Conservation (phyloP, 1,140 invertebrate species). For the Kradibia gibbosae region DNA sequence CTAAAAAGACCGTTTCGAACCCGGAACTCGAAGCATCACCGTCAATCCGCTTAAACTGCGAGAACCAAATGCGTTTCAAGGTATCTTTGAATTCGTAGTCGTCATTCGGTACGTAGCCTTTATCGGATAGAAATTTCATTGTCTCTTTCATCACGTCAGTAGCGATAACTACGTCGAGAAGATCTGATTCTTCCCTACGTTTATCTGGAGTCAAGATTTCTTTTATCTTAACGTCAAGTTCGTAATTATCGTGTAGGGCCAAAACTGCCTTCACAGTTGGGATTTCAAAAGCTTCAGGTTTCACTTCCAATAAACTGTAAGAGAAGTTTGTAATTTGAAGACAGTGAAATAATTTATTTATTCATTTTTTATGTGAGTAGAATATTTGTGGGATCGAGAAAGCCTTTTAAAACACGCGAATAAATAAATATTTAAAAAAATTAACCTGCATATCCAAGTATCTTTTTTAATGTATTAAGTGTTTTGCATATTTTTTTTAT, state of each 20-base stretch:
- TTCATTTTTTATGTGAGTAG: not conserved
- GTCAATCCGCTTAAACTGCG: slow-evolving; percentile 73
- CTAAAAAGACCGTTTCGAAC: slow-evolving; percentile 77
- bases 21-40: slow-evolving; percentile 73
- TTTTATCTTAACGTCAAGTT: slow-evolving; percentile 70
- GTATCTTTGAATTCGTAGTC: slow-evolving; percentile 72
- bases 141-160: slow-evolving; percentile 76
- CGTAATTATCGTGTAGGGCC: slow-evolving; percentile 71
- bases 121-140: slow-evolving; percentile 74
- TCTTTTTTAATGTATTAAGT: too few relatives aligned
- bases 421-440: too few relatives aligned
- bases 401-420: too few relatives aligned
- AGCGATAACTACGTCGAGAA: slow-evolving; percentile 75
- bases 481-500: too few relatives aligned
- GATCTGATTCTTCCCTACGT: slow-evolving; percentile 73
- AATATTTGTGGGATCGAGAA: too few relatives aligned
- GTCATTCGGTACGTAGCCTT: slow-evolving; percentile 70
- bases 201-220: slow-evolving; percentile 75
- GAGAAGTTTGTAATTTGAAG: too few relatives aligned
- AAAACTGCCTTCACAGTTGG: slow-evolving; percentile 70
- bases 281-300: slow-evolving; percentile 66
- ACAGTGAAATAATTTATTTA: too few relatives aligned
- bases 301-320: slow-evolving; percentile 65
- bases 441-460: too few relatives aligned
- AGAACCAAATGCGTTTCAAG: slow-evolving; percentile 74